Conservation (phyloP, 2,797 vertebrate species). For the Sciurus vulgaris region DNA sequence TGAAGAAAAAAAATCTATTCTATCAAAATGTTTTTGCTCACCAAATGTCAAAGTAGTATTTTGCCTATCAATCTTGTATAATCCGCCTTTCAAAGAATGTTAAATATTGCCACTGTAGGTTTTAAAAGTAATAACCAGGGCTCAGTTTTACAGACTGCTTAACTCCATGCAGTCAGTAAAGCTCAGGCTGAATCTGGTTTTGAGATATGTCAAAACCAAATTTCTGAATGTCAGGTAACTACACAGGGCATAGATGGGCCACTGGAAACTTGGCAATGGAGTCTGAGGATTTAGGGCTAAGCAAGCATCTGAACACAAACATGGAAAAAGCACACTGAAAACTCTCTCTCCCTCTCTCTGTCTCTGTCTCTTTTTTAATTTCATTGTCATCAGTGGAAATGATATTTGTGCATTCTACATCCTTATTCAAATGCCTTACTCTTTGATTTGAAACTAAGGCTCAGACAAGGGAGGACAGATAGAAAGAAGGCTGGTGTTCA, state of each 20-base stretch:
- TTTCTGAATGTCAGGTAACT: background rate
- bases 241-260: background rate
- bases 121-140: constrained; percentile 57
- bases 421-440: background rate
- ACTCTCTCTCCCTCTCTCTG: background rate
- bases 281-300: background rate
- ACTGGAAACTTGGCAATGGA: background rate
- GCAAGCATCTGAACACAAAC: background rate
- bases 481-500: background rate
- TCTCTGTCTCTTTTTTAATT: background rate
- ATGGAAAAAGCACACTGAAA: background rate
- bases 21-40: constrained; percentile 63
- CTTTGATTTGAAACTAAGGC: background rate
- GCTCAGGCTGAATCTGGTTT: background rate
- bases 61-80: constrained; percentile 30
- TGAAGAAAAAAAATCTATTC: constrained; percentile 29
- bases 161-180: background rate
- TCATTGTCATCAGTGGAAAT: background rate
- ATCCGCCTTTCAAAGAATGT: constrained; percentile 35
- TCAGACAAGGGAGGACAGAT: background rate
- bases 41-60: constrained; percentile 12
- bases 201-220: background rate
- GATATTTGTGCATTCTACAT: background rate
- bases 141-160: constrained; percentile 37
- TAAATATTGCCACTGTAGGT: constrained; percentile 48